Evolutionary conservation across 2,113 vertebrate species (phyloP).

Genomic region (Piaya cayana): DNA sequence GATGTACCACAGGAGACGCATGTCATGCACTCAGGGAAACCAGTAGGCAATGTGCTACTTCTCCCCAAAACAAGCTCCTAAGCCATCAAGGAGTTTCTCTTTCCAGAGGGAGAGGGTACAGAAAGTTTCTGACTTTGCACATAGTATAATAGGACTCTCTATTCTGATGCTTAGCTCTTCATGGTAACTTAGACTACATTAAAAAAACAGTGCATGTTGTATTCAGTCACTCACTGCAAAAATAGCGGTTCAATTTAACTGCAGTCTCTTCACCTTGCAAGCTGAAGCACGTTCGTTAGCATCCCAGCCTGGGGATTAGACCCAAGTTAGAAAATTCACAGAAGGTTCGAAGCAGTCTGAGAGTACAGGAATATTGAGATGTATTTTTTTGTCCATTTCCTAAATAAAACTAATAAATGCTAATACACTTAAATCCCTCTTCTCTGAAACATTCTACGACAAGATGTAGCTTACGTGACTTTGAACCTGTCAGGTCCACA

Average conservation of each 20-base stretch:
- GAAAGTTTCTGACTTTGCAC: not conserved
- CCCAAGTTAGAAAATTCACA: not conserved
- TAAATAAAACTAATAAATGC: slow-evolving; percentile 32
- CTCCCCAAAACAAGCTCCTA: not conserved
- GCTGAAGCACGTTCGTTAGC: not conserved
- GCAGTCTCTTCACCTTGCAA: not conserved
- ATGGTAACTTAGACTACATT: not conserved
- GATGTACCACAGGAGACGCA: not conserved
- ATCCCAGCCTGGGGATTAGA: not conserved
- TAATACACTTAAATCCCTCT: slow-evolving; percentile 5
- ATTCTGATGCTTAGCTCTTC: not conserved
- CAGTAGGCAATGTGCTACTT: accelerated
- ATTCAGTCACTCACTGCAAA: accelerated
- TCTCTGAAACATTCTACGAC: not conserved
- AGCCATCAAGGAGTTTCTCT: not conserved
- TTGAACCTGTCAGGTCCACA: slow-evolving; percentile 60
- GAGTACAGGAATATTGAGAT: not conserved
- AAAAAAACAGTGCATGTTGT: not conserved
- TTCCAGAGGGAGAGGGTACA: not conserved
- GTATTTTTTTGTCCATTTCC: slow-evolving; percentile 3
- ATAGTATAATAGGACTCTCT: not conserved
- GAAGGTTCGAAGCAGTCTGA: not conserved
- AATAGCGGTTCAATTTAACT: not conserved
- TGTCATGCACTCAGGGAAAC: not conserved
- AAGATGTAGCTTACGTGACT: slow-evolving; percentile 15